A percentile compares a stretch with the other conserved stretches of the same genome.
These are phyloP conservation scores for Pygoscelis antarcticus DNA, from an alignment of 2,113 vertebrate species.

Conservation along the genomic window DNA sequence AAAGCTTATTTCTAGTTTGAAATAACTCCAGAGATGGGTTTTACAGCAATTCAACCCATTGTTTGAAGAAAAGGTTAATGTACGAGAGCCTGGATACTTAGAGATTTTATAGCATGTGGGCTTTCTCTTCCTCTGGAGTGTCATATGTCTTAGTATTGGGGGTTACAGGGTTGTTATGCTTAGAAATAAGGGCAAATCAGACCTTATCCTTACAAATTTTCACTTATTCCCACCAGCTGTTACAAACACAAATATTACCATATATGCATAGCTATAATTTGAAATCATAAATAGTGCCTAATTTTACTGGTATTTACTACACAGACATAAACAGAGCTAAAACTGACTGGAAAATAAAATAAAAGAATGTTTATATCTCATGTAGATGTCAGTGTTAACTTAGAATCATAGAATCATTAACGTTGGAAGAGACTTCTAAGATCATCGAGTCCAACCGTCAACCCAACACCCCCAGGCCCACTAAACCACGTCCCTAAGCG, in stretches of 20 bases:
- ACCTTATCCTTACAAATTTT: not conserved
- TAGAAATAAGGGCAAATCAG: not conserved
- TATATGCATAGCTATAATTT: not conserved
- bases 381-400: not conserved
- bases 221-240: not conserved
- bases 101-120: not conserved
- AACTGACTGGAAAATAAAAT: not conserved
- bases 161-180: not conserved
- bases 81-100: not conserved
- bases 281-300: not conserved
- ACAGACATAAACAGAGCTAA: not conserved
- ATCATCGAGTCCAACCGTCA: too few relatives aligned
- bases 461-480: too few relatives aligned
- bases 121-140: not conserved
- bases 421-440: too few relatives aligned
- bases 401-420: too few relatives aligned
- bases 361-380: not conserved
- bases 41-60: not conserved
- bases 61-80: not conserved
- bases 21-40: not conserved
- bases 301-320: slow-evolving; percentile 21
- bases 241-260: not conserved
- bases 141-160: too few relatives aligned
- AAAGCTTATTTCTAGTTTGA: not conserved
- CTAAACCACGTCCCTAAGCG: too few relatives aligned